phyloP scores from a whole-genome alignment of 2,797 vertebrate genomes.

The Eurystomus glaucurus region DNA sequence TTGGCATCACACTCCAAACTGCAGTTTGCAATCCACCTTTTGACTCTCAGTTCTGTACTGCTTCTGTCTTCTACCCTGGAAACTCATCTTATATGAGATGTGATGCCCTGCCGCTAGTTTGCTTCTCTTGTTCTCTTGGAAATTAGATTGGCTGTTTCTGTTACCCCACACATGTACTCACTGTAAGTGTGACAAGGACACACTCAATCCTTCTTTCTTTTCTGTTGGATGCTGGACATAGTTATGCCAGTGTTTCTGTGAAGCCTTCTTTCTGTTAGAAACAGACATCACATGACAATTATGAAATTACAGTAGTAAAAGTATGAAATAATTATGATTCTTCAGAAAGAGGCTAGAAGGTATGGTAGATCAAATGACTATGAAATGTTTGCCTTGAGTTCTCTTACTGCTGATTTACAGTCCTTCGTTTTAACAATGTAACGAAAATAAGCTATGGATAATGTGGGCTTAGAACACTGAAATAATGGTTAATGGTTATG shows the following conservation, averaged over 20 bases:
- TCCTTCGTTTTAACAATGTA: neutral
- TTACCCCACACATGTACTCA: rapidly evolving
- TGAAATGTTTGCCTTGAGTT: neutral
- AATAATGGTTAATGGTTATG: neutral
- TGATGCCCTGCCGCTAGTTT: neutral
- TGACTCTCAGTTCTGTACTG: neutral
- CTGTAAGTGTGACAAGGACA: neutral
- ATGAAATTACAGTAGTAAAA: neutral
- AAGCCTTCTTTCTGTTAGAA: neutral
- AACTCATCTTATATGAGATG: neutral
- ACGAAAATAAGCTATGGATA: neutral
- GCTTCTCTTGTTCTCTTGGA: neutral
- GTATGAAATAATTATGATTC: neutral
- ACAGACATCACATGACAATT: neutral
- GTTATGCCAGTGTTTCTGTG: neutral
- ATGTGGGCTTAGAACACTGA: neutral
- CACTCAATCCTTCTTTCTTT: neutral
- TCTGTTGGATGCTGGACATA: neutral
- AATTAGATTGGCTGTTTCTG: neutral
- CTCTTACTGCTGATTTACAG: neutral
- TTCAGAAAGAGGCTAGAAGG: neutral
- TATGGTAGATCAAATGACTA: neutral
- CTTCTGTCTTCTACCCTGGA: neutral
- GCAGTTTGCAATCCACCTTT: neutral
- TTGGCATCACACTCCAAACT: neutral